Evolutionary conservation across 2,888 invertebrate species (phyloP), one percentile per base, ranked within the genome.

Genomic region (Brachyopa scutellaris): DNA sequence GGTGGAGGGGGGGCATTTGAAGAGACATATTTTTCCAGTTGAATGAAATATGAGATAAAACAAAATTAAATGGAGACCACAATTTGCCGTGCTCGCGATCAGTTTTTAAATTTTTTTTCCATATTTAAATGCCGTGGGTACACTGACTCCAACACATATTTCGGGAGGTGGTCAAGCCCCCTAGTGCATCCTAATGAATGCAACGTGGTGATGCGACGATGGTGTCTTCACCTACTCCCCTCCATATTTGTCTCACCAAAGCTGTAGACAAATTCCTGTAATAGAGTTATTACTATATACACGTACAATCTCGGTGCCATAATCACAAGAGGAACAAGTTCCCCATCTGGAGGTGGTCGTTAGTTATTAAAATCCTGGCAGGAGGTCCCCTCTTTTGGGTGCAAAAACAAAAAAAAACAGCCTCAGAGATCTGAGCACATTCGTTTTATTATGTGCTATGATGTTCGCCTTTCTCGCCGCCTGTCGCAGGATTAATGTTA

Each of bases 301-400:
- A n/a, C n/a, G n/a, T n/a, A n/a, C 62, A 11, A 49, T 51, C 59
- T 15, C 47, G 62, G 62, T 66, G 51, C 29, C 15, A 51, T 47
- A 17, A 33, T 7, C 29, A 29, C 45, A 2, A 15, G 23, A 57
- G 33, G 47, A 80, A 77, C 82, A 9, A 53, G 82, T 82, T 72
- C 38, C 38, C 59, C 64, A 38, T 49, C 69, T 61, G 70, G 61
- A 72, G 77, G 82, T 82, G 82, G 70, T 82, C 77, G 64, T 47
- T 61, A 9, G 70, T 82, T 82, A 82, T 82, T 82, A 82, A 72
- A 82, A 82, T 82, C 70, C 77, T 66, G 51, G 82, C 82, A 82
- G 82, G 82, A 77, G 82, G 82, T 82, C 82, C 49, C 7, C 36
- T 17, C n/a, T n/a, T n/a, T n/a, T n/a, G n/a, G n/a, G n/a, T 13